These are phyloP conservation scores for Hystrix cristata DNA, from an alignment of 2,113 vertebrate genomes.

Conservation along the genomic window DNA sequence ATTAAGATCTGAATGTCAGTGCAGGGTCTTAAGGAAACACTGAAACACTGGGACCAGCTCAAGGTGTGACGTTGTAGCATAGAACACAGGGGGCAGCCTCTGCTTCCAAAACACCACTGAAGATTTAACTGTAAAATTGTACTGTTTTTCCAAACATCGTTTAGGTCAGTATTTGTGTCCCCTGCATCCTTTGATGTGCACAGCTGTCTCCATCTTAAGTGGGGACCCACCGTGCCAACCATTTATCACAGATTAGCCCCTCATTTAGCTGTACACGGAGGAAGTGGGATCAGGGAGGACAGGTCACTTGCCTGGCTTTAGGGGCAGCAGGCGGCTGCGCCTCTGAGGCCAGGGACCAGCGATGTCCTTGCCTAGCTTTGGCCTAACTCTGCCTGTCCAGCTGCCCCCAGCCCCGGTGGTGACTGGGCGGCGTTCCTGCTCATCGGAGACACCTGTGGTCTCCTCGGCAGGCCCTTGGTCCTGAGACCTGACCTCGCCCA, in stretches of 20 bases:
- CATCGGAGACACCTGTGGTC: neutral
- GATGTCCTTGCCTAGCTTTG: neutral
- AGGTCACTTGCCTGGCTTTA: neutral
- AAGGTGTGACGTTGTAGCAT: neutral
- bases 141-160: rapidly evolving
- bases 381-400: neutral
- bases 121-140: neutral
- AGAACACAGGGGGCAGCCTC: neutral
- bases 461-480: neutral
- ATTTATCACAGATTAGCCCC: rapidly evolving
- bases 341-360: neutral
- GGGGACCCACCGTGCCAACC: neutral
- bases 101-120: neutral
- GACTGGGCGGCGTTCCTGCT: neutral
- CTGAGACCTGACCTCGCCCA: neutral
- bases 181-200: neutral
- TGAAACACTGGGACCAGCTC: neutral
- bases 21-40: neutral
- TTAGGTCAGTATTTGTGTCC: neutral
- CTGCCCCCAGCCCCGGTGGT: neutral
- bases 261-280: neutral
- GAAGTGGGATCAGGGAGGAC: neutral
- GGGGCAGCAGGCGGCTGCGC: neutral
- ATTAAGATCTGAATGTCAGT: neutral
- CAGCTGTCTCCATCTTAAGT: neutral